These are phyloP conservation scores for Rhea pennata DNA, from an alignment of 2,113 vertebrate species.

Conservation along the genomic window DNA sequence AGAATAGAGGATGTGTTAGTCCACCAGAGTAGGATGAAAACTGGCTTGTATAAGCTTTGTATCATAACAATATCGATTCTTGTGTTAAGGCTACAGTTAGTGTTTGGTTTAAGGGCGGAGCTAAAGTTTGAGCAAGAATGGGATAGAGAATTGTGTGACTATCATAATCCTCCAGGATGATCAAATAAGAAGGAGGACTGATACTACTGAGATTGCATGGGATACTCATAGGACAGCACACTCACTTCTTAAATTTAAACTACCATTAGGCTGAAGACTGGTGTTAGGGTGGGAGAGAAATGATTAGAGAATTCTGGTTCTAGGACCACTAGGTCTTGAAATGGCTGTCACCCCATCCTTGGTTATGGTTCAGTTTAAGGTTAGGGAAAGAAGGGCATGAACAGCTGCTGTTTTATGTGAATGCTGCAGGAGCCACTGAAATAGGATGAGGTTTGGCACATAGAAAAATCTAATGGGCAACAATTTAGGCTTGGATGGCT, in stretches of 20 bases:
- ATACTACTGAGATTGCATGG: background rate
- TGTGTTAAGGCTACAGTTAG: background rate
- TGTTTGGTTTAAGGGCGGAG: background rate
- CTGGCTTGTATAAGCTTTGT: background rate
- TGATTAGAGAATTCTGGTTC: background rate
- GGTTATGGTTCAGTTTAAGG: background rate
- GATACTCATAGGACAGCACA: background rate
- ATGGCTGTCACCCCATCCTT: rapidly evolving
- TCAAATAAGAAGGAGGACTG: background rate
- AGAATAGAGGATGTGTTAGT: background rate
- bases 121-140: background rate
- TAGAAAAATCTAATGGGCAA: background rate
- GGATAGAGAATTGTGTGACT: background rate
- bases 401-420: background rate
- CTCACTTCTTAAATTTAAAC: background rate
- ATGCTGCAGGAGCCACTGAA: background rate
- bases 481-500: background rate
- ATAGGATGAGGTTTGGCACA: background rate
- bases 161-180: background rate
- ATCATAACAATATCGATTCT: background rate
- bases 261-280: background rate
- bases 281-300: background rate
- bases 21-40: background rate
- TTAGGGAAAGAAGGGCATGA: background rate
- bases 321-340: background rate